Conservation (phyloP, 2,113 vertebrate species). For the Genyomyrus donnyi region DNA sequence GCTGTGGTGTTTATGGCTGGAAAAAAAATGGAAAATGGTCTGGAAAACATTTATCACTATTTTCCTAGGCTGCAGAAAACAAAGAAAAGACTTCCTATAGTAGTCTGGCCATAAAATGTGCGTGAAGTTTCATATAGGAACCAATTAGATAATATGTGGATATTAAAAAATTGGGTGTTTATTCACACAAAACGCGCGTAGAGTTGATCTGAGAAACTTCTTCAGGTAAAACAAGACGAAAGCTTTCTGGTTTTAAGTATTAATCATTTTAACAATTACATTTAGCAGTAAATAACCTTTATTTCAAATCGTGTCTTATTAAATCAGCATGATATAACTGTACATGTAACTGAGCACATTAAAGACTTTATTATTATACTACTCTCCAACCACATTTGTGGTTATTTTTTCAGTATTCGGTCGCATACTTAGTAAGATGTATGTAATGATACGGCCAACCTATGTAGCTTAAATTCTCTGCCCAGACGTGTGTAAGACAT, state of each 20-base stretch:
- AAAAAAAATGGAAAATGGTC: not conserved
- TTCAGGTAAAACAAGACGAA: not conserved
- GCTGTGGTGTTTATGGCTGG: not conserved
- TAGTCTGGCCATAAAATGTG: not conserved
- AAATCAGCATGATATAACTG: not conserved
- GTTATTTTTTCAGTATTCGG: not conserved
- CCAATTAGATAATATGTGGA: not conserved
- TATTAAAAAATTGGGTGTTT: not conserved
- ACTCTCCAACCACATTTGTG: not conserved
- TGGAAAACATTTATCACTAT: not conserved
- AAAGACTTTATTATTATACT: not conserved
- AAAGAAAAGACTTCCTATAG: not conserved
- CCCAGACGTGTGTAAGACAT: not conserved
- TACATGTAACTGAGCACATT: not conserved
- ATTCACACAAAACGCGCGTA: not conserved
- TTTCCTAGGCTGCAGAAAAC: not conserved
- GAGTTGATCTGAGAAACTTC: not conserved
- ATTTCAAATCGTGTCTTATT: not conserved
- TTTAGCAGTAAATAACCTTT: not conserved
- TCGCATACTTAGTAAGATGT: not conserved
- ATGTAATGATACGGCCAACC: not conserved
- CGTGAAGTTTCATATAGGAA: not conserved
- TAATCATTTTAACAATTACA: not conserved
- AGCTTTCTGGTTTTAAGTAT: not conserved
- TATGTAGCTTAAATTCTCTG: not conserved